A percentile compares a stretch with the other conserved stretches of the same genome.
phyloP scores from a whole-genome alignment of 1,140 invertebrate species.

The Nasonia giraulti region DNA sequence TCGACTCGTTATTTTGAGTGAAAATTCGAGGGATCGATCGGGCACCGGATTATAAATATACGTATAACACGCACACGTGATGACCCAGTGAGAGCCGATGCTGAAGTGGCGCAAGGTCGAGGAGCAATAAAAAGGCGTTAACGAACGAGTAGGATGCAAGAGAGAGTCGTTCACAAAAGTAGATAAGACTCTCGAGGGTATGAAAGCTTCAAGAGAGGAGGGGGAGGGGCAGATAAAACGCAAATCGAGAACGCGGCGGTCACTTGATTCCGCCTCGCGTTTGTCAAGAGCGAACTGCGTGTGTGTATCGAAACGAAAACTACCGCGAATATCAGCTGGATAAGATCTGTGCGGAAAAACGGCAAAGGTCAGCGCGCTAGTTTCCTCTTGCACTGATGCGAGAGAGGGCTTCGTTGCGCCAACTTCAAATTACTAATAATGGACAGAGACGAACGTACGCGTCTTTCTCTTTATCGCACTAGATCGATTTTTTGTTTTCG shows the following conservation, averaged over 20 bases:
- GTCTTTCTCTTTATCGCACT: too few relatives aligned
- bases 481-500: background rate
- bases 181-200: conserved; percentile 36
- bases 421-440: conserved; percentile 19
- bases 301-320: conserved; percentile 37
- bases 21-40: background rate
- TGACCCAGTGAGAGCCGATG: background rate
- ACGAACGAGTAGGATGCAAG: conserved; percentile 23
- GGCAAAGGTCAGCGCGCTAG: background rate
- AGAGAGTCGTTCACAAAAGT: conserved; percentile 33
- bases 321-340: background rate
- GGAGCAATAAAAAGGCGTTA: conserved; percentile 40
- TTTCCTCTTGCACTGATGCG: background rate
- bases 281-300: conserved; percentile 50
- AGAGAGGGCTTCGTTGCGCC: conserved; percentile 5
- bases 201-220: conserved; percentile 52
- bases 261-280: conserved; percentile 32
- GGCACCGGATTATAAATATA: background rate
- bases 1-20: background rate
- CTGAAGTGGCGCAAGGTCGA: conserved; percentile 15
- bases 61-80: too few relatives aligned
- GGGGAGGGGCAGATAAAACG: conserved; percentile 26
- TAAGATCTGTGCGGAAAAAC: background rate
- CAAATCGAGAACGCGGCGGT: conserved; percentile 37
- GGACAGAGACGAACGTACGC: background rate